phyloP scores from a whole-genome alignment of 2,888 invertebrate genomes.

The Oscheius onirici region DNA sequence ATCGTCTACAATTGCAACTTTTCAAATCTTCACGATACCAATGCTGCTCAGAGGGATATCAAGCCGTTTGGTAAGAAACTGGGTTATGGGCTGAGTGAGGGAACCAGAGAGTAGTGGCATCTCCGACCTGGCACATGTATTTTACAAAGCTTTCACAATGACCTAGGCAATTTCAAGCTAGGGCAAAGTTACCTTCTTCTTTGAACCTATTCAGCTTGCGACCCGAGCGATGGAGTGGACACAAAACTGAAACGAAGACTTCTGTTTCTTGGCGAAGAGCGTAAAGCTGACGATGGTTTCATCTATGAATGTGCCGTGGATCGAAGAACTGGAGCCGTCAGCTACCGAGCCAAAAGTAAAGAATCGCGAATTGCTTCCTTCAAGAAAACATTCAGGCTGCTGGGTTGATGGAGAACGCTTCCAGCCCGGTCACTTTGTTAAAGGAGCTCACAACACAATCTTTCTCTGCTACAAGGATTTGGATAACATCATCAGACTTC shows the following conservation, averaged over 20 bases:
- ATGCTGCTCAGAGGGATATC: background rate
- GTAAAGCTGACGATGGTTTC: constrained; percentile 19
- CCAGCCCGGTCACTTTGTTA: constrained; percentile 22
- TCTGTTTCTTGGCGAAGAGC: constrained; percentile 6
- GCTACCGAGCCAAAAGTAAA: constrained; percentile 16
- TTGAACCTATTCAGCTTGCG: constrained; percentile 20
- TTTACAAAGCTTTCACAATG: too few species aligned
- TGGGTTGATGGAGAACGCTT: constrained; percentile 20
- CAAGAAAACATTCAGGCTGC: constrained; percentile 1
- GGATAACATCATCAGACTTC: constrained; percentile 17
- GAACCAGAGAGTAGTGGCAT: too few species aligned
- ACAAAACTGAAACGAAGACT: background rate
- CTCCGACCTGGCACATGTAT: too few species aligned
- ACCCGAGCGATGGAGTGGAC: constrained; percentile 19
- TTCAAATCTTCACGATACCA: background rate
- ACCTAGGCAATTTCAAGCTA: too few species aligned
- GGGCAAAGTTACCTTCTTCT: too few species aligned
- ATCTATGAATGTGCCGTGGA: constrained; percentile 31
- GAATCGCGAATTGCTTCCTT: background rate
- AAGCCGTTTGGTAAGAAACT: constrained; percentile 22
- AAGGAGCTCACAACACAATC: constrained; percentile 4
- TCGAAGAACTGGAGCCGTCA: constrained; percentile 6
- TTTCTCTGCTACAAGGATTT: constrained; percentile 28
- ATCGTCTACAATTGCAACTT: constrained; percentile 29
- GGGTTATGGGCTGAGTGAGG: background rate